Base-by-base conservation (phyloP, 1,140 invertebrate genomes). In the Schlechtendalia chinensis region DNA sequence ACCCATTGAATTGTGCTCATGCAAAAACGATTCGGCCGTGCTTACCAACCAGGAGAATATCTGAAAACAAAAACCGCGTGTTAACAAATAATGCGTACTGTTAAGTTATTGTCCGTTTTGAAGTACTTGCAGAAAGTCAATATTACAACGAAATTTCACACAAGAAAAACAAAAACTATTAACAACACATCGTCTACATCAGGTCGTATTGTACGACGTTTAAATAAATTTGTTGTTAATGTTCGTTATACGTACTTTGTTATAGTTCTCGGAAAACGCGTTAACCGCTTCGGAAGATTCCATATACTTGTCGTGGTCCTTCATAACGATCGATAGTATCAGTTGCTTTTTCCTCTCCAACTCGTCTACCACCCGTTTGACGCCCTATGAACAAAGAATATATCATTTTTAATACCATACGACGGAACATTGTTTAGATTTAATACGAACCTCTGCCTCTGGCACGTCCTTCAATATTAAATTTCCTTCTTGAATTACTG, bases 1-100 rank as follows among this genome's bases (percentile, higher is more conserved):
- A 45, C 93, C 93, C 90, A 94, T 91, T 82, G 93, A 90, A 81
- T 90, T 89, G 84, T 93, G 91, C 32, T 91, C 90, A 82, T 90
- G 89, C 10, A 96, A 86, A 84, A 94, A 93, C 19, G 89, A 87
- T 82, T 93, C 91, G 0, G 91, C 91, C 16, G 91, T 91, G 74
- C 89, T 89, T 6, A 88, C 88, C 32, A 94, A 83, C 93, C 93
- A 95, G 8, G 89, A 89, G 69, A 91, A 88, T 39, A 94, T 85
- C 83, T 83, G 56, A n/a, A 83, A 82, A 59, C 50, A 56, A 61
- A 86, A 0, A 67, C 19, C 10, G 11, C 32, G 27, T 39, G 1
- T 59, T 61, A 61, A 61, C 16, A 61, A 61, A 29, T 61, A 10
- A 59, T 29, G 8, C 8, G 8, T 39, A 39, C 32, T 39, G 32